Evolutionary conservation across 2,113 vertebrate genomes (phyloP).

Genomic region (Nothocercus julius): DNA sequence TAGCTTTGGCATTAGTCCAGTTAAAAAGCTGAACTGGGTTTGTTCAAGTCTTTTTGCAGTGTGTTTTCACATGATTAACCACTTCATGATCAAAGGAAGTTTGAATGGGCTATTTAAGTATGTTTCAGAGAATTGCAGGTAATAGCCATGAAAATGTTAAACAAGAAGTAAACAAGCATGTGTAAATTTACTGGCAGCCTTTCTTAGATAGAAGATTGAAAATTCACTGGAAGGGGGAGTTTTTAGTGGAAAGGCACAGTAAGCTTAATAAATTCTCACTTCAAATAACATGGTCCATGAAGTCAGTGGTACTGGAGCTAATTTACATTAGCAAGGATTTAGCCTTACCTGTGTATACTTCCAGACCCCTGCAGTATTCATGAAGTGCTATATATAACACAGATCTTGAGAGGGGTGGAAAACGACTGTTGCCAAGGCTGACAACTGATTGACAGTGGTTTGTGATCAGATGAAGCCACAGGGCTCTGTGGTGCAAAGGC

Average conservation of each 20-base stretch:
- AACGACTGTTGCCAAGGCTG: neutral
- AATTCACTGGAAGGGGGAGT: neutral
- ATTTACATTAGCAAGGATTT: neutral
- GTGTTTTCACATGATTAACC: neutral
- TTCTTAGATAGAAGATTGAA: neutral
- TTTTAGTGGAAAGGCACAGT: neutral
- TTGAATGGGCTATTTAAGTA: neutral
- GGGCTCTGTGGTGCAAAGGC: neutral
- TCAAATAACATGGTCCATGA: neutral
- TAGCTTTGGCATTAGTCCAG: conserved; percentile 20
- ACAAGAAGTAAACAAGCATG: neutral
- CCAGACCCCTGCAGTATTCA: neutral
- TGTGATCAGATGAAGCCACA: neutral
- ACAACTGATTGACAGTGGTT: neutral
- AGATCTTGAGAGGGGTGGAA: neutral
- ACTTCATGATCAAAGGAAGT: neutral
- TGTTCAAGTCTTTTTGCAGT: neutral
- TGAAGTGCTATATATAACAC: neutral
- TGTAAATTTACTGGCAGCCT: neutral
- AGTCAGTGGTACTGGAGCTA: neutral
- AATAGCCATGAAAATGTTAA: neutral
- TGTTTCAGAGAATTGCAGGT: neutral
- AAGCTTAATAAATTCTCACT: neutral
- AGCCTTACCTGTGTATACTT: neutral
- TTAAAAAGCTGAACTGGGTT: neutral